These are phyloP conservation scores for Drosophila antonietae DNA, from an alignment of 2,888 invertebrate genomes.

Conservation along the genomic window DNA sequence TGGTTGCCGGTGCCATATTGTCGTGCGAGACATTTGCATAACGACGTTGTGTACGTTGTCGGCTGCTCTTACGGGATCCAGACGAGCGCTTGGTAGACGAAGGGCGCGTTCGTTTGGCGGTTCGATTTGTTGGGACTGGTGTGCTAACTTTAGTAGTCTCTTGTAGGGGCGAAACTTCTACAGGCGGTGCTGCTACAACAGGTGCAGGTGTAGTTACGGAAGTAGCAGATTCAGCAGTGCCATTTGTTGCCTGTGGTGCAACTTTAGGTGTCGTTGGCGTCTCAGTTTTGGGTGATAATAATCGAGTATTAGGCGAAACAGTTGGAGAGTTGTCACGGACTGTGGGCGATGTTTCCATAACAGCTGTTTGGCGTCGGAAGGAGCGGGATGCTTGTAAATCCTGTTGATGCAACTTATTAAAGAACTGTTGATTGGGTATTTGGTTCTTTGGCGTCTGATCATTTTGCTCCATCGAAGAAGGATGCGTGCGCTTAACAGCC, in stretches of 20 bases:
- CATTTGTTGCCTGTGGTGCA: neutral
- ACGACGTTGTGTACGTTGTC: constrained; percentile 82
- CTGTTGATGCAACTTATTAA: constrained; percentile 84
- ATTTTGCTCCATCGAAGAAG: constrained; percentile 87
- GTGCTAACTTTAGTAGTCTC: constrained; percentile 5
- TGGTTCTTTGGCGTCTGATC: constrained; percentile 84
- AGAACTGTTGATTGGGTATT: constrained; percentile 84
- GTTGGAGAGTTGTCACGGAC: constrained; percentile 37
- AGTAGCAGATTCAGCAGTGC: constrained; percentile 3
- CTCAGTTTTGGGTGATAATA: constrained; percentile 22
- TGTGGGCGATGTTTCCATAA: constrained; percentile 28
- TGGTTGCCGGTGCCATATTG: constrained; percentile 5
- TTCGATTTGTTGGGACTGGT: constrained; percentile 16
- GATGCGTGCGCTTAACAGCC: constrained; percentile 89
- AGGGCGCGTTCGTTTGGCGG: constrained; percentile 70
- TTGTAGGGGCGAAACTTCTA: neutral
- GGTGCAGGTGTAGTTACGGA: constrained; percentile 6
- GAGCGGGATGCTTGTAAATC: constrained; percentile 81
- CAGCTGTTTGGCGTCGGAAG: constrained; percentile 48
- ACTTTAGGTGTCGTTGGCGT: constrained; percentile 9
- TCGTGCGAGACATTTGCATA: constrained; percentile 65
- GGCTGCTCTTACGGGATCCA: constrained; percentile 82
- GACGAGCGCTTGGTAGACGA: constrained; percentile 84
- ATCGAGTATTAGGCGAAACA: constrained; percentile 38
- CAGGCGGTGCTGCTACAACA: constrained; percentile 8